phyloP scores from a whole-genome alignment of 2,888 invertebrate genomes.

The Polydrusus pterygomalis region DNA sequence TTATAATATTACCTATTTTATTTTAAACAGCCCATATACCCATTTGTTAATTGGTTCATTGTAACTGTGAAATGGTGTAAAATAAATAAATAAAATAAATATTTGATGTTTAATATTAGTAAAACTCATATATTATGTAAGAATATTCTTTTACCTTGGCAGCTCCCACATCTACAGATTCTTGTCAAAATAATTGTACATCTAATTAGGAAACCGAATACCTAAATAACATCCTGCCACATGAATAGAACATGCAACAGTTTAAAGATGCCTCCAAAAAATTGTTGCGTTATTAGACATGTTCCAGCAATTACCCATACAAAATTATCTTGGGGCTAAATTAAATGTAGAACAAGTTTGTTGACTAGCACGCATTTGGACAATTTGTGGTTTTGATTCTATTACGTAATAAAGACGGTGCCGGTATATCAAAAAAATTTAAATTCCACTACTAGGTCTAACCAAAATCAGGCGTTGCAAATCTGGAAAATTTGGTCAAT shows the following conservation, averaged over 20 bases:
- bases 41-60: no score
- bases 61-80: no score
- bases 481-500: no score
- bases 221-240: conserved; percentile 42
- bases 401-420: neutral
- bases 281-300: conserved; percentile 26
- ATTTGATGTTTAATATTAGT: neutral
- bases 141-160: neutral
- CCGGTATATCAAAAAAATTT: no score
- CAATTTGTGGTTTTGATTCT: conserved; percentile 16
- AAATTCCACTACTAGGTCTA: no score
- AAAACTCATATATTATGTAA: neutral
- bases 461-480: no score
- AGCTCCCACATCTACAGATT: conserved; percentile 37
- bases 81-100: no score
- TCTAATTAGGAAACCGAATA: conserved; percentile 34
- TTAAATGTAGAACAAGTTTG: conserved; percentile 35
- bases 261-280: conserved; percentile 32
- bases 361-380: conserved; percentile 14
- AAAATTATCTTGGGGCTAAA: conserved; percentile 41
- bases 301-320: conserved; percentile 45
- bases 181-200: conserved; percentile 28
- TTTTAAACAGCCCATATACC: no score
- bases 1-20: no score
- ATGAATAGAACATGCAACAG: conserved; percentile 35